Evolutionary conservation across 2,113 vertebrate genomes (phyloP).

Genomic region (Oncorhynchus masou): DNA sequence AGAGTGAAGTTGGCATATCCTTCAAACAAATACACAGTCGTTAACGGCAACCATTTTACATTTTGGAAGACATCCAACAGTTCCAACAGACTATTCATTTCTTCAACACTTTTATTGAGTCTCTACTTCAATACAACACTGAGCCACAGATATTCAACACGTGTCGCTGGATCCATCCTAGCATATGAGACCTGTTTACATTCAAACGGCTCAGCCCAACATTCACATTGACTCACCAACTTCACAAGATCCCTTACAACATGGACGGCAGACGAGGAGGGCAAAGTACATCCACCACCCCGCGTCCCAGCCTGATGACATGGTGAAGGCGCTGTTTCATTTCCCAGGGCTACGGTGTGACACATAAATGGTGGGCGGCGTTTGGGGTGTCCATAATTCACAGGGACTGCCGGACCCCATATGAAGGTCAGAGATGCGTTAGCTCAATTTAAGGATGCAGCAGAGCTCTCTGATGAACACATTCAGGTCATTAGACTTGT

Average conservation of each 20-base stretch:
- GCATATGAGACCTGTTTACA: neutral
- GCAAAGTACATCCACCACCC: conserved; percentile 44
- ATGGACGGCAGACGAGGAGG: neutral
- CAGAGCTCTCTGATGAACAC: conserved; percentile 13
- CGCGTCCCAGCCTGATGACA: conserved; percentile 49
- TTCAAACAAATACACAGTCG: too few species aligned
- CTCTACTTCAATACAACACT: too few species aligned
- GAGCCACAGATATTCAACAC: too few species aligned
- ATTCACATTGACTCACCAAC: conserved; percentile 7
- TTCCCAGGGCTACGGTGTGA: conserved; percentile 58
- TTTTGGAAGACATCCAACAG: too few species aligned
- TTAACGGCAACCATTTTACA: too few species aligned
- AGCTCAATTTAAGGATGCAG: conserved; percentile 34
- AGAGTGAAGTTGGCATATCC: neutral
- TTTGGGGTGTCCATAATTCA: conserved; percentile 24
- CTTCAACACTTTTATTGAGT: too few species aligned
- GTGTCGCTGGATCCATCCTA: too few species aligned
- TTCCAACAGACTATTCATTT: too few species aligned
- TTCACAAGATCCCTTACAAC: conserved; percentile 38
- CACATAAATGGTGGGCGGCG: conserved; percentile 46
- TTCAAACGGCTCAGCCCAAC: neutral
- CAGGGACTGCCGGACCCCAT: conserved; percentile 42
- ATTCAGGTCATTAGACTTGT: too few species aligned
- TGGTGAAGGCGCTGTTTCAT: conserved; percentile 53
- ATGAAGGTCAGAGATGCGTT: conserved; percentile 45